Percentiles rank a stretch among this genome's conserved stretches.
These are phyloP conservation scores for Phyllotis vaccarum DNA, from an alignment of 2,797 vertebrate species.

Conservation along the genomic window DNA sequence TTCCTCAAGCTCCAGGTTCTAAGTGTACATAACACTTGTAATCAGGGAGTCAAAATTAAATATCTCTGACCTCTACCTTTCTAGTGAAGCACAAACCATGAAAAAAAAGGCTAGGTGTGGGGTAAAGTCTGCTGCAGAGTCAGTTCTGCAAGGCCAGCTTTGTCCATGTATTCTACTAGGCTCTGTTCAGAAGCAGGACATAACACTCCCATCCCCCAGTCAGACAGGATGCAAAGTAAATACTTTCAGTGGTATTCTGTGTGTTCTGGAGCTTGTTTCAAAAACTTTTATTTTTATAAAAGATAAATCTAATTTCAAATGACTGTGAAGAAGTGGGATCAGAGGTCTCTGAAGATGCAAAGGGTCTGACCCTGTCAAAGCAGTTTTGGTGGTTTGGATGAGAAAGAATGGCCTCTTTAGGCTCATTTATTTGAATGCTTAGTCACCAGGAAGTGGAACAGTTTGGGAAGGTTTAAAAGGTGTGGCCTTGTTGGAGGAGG, in stretches of 20 bases:
- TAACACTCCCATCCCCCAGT: background rate
- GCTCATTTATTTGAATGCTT: background rate
- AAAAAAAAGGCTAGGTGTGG: slow-evolving; percentile 42
- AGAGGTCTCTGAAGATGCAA: background rate
- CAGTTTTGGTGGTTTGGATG: background rate
- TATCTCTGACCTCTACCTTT: slow-evolving; percentile 79
- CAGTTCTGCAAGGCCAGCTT: slow-evolving; percentile 17
- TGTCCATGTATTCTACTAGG: slow-evolving; percentile 10
- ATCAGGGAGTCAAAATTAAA: slow-evolving; percentile 84
- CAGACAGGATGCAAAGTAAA: slow-evolving; percentile 8
- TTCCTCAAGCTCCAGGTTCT: slow-evolving; percentile 79
- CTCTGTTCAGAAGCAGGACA: slow-evolving; percentile 25
- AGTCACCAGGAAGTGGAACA: background rate
- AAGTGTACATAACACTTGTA: slow-evolving; percentile 76
- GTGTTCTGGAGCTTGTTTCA: slow-evolving; percentile 8
- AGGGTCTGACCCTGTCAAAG: background rate
- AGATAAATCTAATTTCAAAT: background rate
- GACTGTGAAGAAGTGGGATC: background rate
- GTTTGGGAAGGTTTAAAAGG: background rate
- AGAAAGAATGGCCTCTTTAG: background rate
- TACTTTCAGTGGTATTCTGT: background rate
- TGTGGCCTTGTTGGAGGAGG: background rate
- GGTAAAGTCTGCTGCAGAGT: slow-evolving; percentile 20
- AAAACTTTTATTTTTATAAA: slow-evolving; percentile 43
- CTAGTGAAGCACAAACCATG: slow-evolving; percentile 77